These are phyloP conservation scores for Hippoglossus stenolepis DNA, from an alignment of 2,113 vertebrate species.

Conservation along the genomic window DNA sequence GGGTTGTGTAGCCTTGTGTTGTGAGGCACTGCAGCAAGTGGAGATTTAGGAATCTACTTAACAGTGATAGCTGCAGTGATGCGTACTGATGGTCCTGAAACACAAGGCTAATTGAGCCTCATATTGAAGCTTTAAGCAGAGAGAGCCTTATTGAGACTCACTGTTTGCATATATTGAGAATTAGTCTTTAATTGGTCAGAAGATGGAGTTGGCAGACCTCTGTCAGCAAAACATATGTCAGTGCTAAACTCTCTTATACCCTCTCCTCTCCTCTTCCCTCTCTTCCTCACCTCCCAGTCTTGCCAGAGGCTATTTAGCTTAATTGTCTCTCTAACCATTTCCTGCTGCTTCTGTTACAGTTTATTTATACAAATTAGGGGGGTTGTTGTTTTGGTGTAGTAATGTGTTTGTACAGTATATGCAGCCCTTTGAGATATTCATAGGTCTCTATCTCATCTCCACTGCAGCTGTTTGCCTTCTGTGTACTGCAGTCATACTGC, in stretches of 20 bases:
- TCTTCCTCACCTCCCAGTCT: background rate
- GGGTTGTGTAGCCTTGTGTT: background rate
- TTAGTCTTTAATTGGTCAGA: background rate
- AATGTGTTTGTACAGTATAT: background rate
- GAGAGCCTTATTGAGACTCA: background rate
- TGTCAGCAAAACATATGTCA: background rate
- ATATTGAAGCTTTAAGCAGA: background rate
- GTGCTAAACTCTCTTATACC: background rate
- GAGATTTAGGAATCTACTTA: background rate
- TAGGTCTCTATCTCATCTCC: background rate
- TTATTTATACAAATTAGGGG: slow-evolving; percentile 10
- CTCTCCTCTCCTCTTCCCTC: background rate
- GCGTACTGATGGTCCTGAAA: background rate
- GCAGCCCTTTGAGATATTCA: slow-evolving; percentile 5
- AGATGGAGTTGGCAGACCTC: background rate
- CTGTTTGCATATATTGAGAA: background rate
- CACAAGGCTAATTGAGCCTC: background rate
- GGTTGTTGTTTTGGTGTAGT: background rate
- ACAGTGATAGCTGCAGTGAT: background rate
- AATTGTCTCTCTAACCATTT: slow-evolving; percentile 39
- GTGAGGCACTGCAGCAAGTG: background rate
- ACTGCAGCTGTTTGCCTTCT: slow-evolving; percentile 6
- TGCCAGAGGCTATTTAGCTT: slow-evolving; percentile 20
- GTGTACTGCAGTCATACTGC: background rate
- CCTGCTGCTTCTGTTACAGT: slow-evolving; percentile 1